phyloP scores from a whole-genome alignment of 2,113 vertebrate species.

The Hydrochoerus hydrochaeris region DNA sequence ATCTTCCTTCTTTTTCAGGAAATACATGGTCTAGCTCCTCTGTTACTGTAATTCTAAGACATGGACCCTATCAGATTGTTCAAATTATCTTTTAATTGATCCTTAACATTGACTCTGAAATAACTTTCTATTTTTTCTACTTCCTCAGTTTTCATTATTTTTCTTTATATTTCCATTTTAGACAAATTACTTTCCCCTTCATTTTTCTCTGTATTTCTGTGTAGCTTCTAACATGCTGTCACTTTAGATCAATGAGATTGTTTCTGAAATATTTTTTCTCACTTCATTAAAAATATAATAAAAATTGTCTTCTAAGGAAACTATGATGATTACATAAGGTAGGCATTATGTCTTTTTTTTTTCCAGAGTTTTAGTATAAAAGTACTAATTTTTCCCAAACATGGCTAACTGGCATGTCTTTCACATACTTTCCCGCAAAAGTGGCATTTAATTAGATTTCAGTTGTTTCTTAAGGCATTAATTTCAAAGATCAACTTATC shows the following conservation, averaged over 20 bases:
- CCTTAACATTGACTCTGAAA: background rate
- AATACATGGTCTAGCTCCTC: background rate
- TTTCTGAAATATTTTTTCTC: background rate
- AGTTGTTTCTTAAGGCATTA: background rate
- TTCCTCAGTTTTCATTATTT: background rate
- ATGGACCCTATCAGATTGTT: background rate
- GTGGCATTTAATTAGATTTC: background rate
- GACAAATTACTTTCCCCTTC: background rate
- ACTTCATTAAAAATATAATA: background rate
- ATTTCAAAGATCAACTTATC: background rate
- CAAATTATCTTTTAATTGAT: background rate
- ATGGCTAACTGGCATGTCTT: background rate
- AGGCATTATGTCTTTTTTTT: background rate
- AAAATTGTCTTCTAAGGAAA: background rate
- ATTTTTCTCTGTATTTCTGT: background rate
- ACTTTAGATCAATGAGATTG: background rate
- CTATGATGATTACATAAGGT: background rate
- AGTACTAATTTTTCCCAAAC: background rate
- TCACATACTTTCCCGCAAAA: background rate
- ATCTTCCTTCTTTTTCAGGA: background rate
- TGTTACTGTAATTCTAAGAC: background rate
- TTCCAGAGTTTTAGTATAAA: background rate
- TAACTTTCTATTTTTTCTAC: background rate
- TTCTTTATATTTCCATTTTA: background rate
- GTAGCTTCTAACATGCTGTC: background rate